Evolutionary conservation across 35 echinoderm and acorn worm species (phyloP).

Genomic region (Apostichopus parvimensis): DNA sequence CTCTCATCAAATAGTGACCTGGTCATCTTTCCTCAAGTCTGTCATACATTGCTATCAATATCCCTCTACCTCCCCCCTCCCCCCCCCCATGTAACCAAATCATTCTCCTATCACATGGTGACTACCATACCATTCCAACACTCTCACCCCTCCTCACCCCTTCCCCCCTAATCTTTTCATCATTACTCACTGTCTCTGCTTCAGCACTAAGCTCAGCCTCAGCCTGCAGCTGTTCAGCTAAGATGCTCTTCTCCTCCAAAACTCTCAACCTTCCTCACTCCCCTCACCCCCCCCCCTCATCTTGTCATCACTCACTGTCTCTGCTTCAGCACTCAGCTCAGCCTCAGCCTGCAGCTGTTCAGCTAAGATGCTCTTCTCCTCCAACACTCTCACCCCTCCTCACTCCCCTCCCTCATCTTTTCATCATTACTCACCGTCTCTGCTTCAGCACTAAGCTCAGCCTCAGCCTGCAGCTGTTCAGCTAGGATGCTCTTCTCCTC

Average conservation of each 20-base stretch:
- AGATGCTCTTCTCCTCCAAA: not conserved
- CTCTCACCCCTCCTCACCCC: not conserved
- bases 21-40: not conserved
- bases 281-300: not conserved
- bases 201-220: constrained; percentile 87
- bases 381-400: no score
- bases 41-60: no score
- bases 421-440: constrained; percentile 67
- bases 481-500: constrained; percentile 94
- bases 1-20: not conserved
- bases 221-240: constrained; percentile 73
- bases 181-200: constrained; percentile 81
- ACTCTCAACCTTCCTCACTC: no score
- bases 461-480: constrained; percentile 94
- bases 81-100: not conserved
- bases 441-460: constrained; percentile 86
- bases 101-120: no score
- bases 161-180: not conserved
- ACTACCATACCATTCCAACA: not conserved
- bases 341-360: constrained; percentile 95
- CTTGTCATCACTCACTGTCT: constrained; percentile 60
- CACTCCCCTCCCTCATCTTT: no score
- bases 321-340: constrained; percentile 89
- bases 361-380: constrained; percentile 92
- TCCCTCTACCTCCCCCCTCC: not conserved